A percentile compares a stretch with the other conserved stretches of the same genome.
Conservation (phyloP, 1,140 invertebrate species). For the Patella vulgata region DNA sequence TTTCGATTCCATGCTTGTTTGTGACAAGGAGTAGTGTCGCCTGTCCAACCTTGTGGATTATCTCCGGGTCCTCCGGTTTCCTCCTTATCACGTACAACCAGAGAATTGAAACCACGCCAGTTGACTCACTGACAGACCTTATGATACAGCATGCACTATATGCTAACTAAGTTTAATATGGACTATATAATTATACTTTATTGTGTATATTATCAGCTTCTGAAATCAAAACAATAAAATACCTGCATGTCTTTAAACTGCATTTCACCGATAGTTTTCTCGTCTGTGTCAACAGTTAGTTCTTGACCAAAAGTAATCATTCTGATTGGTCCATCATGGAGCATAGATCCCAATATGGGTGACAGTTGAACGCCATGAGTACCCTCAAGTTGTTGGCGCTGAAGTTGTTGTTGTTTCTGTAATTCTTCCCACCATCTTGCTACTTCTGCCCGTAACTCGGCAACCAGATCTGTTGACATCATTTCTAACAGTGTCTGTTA, state of each 20-base stretch:
- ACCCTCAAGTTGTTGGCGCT: conserved; percentile 45
- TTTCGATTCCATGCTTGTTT: too few relatives aligned
- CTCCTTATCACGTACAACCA: too few relatives aligned
- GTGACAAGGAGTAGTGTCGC: too few relatives aligned
- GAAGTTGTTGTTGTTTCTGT: conserved; percentile 63
- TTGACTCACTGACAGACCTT: too few relatives aligned
- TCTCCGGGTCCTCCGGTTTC: too few relatives aligned
- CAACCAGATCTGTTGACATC: conserved; percentile 83
- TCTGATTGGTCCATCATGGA: conserved; percentile 83
- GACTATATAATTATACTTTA: too few relatives aligned
- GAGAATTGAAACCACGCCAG: too few relatives aligned
- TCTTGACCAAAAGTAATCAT: conserved; percentile 96
- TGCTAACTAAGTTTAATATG: too few relatives aligned
- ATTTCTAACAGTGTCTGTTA: conserved; percentile 68
- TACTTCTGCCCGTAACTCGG: conserved; percentile 90
- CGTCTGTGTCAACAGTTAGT: conserved; percentile 91
- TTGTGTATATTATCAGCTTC: too few relatives aligned
- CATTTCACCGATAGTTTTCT: conserved; percentile 87
- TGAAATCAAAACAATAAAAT: too few relatives aligned
- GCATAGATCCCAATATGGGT: conserved; percentile 65
- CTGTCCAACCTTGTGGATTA: too few relatives aligned
- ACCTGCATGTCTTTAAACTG: conserved; percentile 85
- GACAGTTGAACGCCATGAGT: conserved; percentile 49
- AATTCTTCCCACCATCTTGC: conserved; percentile 89
- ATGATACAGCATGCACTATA: too few relatives aligned